These are phyloP conservation scores for Acanthosoma haemorrhoidale DNA, from an alignment of 2,888 invertebrate species.

Conservation along the genomic window DNA sequence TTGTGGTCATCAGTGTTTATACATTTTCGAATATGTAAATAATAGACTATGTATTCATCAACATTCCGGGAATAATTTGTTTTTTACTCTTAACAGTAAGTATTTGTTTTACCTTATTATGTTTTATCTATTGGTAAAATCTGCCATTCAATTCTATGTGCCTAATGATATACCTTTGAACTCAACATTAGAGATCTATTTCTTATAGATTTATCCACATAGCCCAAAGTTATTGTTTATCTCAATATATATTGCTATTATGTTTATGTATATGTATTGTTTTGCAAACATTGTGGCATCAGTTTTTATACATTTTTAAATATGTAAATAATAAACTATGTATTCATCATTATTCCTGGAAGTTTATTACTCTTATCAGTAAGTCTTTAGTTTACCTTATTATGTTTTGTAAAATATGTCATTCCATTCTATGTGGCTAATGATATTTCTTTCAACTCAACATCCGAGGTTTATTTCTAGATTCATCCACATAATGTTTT, in stretches of 20 bases:
- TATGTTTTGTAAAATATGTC: background rate
- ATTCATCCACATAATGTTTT: too few species aligned
- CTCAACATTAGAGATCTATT: too few species aligned
- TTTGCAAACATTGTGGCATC: background rate
- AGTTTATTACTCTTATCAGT: background rate
- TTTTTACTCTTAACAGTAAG: background rate
- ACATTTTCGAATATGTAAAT: slow-evolving; percentile 1
- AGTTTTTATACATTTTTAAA: background rate
- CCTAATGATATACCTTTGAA: too few species aligned
- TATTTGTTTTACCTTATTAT: background rate
- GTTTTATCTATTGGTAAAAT: background rate
- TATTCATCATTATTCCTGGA: background rate
- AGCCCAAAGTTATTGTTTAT: too few species aligned
- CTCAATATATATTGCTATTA: too few species aligned
- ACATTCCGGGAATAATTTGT: background rate
- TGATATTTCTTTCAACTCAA: too few species aligned
- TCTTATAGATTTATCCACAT: too few species aligned
- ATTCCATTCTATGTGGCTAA: too few species aligned
- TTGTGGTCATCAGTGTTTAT: background rate
- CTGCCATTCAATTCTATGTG: too few species aligned
- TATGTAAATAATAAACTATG: background rate
- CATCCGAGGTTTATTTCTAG: too few species aligned
- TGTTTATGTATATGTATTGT: background rate
- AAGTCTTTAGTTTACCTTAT: background rate
- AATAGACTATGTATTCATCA: background rate